Base-by-base conservation (phyloP, 2,888 invertebrate species). In the Lissonota sp. region DNA sequence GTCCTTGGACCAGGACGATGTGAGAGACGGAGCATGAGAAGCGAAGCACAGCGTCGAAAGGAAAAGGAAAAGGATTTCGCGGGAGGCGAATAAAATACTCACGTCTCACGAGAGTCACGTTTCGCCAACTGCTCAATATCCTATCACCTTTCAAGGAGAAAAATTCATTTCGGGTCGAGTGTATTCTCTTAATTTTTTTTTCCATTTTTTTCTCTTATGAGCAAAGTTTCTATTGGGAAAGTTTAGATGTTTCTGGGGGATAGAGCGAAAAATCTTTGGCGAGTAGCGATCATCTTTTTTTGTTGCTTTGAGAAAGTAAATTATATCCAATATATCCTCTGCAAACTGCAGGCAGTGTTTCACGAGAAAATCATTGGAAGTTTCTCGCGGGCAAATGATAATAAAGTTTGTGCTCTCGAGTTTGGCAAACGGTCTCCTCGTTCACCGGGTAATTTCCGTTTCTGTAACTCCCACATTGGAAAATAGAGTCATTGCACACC, bases 201-300 rank as follows among this genome's bases (percentile, higher is more conserved):
- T 55, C 8, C 40, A 26, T 49, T 40, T 51, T 60, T 55, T 55
- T 55, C 76, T 64, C 74, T 87, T 84, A 86, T 88, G 86, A 86
- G 86, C 84, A 84, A 89, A 89, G 86, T 89, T 89, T 89, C 88
- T 89, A 89, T 89, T 89, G 88, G 87, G 82, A 89, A 89, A 89
- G 89, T 89, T 89, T 88, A 89, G 88, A 88, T 85, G 85, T 86
- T 86, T 87, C n/a, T n/a, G n/a, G n/a, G 53, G 7, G 51, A 37
- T 49, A 40, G 37, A 74, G 63, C 63, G 69, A 73, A 79, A 70
- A 69, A 79, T 67, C 55, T 74, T 74, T 74, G 64, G 51, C 42
- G 64, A 74, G 51, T 64, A 64, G n/a, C n/a, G n/a, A n/a, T 71
- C 58, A 44, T 49, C 8, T 73, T 40, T 26, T 10, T 75, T 5